Evolutionary conservation across 2,113 vertebrate species (phyloP), one percentile per base, ranked within the genome.

Genomic region (Cephalopholis sonnerati): DNA sequence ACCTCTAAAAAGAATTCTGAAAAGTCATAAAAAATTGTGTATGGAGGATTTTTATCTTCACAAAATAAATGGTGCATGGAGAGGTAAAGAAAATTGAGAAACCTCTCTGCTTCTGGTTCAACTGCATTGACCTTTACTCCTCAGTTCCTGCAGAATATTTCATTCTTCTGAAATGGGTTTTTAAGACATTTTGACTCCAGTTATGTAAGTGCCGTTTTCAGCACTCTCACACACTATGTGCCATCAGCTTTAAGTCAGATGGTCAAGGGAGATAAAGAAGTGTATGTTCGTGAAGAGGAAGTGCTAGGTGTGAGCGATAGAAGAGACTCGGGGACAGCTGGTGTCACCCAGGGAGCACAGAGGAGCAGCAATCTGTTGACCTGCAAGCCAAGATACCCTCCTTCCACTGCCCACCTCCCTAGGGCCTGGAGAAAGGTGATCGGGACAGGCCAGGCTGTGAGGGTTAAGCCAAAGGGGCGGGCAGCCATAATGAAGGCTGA

Each of bases 331-430:
- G 29, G 74, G 89, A 89, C 91, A 92, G 91, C 83, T 84, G 90
- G 86, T 82, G 69, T 87, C 76, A 68, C 82, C 77, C 44, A 65
- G 78, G 64, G 84, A 82, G 85, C 29, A 18, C 48, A 66, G 86
- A 80, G 71, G 83, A 70, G 59, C 66, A 27, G 73, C 88, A 82
- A 87, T 89, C 82, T 90, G 87, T 91, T 53, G 83, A 53, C 67
- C 71, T 32, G 39, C 57, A 44, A 76, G 36, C 68, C 63, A n/a
- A 64, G 75, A 83, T 83, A 70, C 39, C 48, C 51, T 73, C 48
- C 48, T 53, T 88, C 67, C 20, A 6, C 77, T 50, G 58, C 55
- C 51, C 9, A 16, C 58, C 46, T 74, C 29, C 32, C 61, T 44
- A 11, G 18, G 17, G 68, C 54, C 68, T 48, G 54, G 73, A 79